Conservation (phyloP, 2,797 vertebrate genomes). For the Falco biarmicus region DNA sequence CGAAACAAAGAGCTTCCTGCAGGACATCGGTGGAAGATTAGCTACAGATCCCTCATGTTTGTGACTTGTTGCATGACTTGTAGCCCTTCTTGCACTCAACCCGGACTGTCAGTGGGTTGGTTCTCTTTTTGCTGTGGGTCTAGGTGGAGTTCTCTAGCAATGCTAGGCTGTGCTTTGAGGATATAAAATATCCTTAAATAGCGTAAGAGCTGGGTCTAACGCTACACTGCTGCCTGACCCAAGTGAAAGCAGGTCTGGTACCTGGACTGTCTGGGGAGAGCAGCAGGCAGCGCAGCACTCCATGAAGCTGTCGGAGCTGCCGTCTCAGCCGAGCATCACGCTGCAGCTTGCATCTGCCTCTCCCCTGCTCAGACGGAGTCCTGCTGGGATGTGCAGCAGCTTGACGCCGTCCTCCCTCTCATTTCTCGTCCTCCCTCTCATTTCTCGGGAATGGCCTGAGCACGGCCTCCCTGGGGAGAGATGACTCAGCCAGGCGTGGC, state of each 20-base stretch:
- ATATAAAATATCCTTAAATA: neutral
- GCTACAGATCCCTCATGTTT: neutral
- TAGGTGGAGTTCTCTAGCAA: neutral
- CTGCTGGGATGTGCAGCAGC: neutral
- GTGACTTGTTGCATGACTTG: neutral
- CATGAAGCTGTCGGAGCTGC: neutral
- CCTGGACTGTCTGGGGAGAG: neutral
- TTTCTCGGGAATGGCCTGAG: neutral
- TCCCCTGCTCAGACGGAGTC: neutral
- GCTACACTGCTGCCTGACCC: neutral
- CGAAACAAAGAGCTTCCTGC: neutral
- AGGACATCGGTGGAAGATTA: neutral
- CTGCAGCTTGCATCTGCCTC: neutral
- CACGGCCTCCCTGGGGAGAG: neutral
- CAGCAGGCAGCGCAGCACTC: neutral
- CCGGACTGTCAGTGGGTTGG: rapidly evolving
- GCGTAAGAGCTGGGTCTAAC: neutral
- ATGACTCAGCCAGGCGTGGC: neutral
- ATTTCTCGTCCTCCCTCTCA: neutral
- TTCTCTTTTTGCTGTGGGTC: neutral
- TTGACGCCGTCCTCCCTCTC: neutral
- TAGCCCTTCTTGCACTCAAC: neutral
- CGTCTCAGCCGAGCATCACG: neutral
- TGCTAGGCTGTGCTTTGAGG: neutral
- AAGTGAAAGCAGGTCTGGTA: neutral